Conservation (phyloP, 2,888 invertebrate species). For the Fragum fragum region DNA sequence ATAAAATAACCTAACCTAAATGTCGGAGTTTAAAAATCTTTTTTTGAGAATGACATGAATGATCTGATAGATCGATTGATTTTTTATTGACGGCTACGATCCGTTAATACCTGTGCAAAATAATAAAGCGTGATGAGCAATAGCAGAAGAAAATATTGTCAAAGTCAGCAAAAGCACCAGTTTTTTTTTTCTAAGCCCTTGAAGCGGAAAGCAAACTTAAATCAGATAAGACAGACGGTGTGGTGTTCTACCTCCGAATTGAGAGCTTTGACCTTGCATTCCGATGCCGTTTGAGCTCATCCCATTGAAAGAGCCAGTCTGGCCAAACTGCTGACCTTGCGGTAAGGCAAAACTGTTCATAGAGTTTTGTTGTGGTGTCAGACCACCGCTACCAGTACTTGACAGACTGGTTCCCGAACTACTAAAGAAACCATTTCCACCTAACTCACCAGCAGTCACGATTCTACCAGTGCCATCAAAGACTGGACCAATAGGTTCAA, state of each 20-base stretch:
- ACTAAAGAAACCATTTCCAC: neutral
- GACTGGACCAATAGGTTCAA: neutral
- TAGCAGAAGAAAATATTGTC: no score
- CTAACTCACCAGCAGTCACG: neutral
- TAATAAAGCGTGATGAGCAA: no score
- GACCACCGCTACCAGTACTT: neutral
- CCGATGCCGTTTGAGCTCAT: neutral
- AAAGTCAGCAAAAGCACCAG: no score
- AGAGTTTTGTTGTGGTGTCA: slow-evolving; percentile 17
- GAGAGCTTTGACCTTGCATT: slow-evolving; percentile 7
- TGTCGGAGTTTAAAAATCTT: no score
- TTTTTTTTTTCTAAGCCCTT: no score
- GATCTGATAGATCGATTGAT: no score
- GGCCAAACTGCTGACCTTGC: slow-evolving; percentile 4
- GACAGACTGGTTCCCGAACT: neutral
- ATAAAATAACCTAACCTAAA: no score
- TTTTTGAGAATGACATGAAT: no score
- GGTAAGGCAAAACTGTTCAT: slow-evolving; percentile 40
- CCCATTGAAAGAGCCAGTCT: neutral
- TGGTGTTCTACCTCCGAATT: slow-evolving; percentile 2
- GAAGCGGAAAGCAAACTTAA: neutral
- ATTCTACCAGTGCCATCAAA: neutral
- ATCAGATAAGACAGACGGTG: neutral
- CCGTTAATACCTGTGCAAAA: no score
- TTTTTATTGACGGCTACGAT: no score